Evolutionary conservation across 2,888 invertebrate species (phyloP).

Genomic region (Polydrusus tereticollis): DNA sequence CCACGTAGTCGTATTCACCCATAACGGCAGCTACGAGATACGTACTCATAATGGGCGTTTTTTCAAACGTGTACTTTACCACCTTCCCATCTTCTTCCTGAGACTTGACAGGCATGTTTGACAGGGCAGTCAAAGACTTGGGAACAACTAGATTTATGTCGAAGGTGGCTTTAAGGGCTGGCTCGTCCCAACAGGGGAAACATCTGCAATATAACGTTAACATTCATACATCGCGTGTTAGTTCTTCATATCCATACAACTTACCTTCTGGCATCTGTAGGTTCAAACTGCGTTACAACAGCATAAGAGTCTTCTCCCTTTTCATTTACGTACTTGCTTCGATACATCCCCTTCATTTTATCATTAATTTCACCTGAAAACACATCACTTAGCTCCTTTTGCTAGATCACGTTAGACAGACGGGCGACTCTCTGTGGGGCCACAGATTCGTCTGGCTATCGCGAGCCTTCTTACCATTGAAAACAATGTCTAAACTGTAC

Average conservation of each 20-base stretch:
- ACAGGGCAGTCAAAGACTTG: constrained; percentile 83
- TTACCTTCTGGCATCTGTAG: constrained; percentile 83
- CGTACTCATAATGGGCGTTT: constrained; percentile 94
- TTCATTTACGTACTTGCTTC: constrained; percentile 85
- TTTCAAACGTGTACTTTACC: constrained; percentile 74
- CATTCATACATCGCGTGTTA: neutral
- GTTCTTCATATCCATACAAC: neutral
- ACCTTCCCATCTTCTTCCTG: constrained; percentile 52
- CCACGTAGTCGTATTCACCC: constrained; percentile 95
- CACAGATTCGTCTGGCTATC: too few species aligned
- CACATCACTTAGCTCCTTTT: too few species aligned
- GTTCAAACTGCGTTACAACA: constrained; percentile 93
- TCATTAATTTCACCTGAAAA: constrained; percentile 85
- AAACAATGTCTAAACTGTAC: constrained; percentile 76
- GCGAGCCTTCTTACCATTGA: constrained; percentile 73
- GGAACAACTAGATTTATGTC: constrained; percentile 89
- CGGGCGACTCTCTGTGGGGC: too few species aligned
- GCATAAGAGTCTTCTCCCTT: constrained; percentile 84
- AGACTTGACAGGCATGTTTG: constrained; percentile 86
- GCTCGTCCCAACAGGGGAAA: constrained; percentile 99
- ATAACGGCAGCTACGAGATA: constrained; percentile 95
- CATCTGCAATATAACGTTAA: constrained; percentile 69
- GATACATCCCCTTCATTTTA: constrained; percentile 95
- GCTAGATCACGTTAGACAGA: too few species aligned
- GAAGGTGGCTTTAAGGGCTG: constrained; percentile 95